A percentile compares a stretch with the other conserved stretches of the same genome.
Conservation (phyloP, 2,797 vertebrate species). For the Sebastolobus alascanus region DNA sequence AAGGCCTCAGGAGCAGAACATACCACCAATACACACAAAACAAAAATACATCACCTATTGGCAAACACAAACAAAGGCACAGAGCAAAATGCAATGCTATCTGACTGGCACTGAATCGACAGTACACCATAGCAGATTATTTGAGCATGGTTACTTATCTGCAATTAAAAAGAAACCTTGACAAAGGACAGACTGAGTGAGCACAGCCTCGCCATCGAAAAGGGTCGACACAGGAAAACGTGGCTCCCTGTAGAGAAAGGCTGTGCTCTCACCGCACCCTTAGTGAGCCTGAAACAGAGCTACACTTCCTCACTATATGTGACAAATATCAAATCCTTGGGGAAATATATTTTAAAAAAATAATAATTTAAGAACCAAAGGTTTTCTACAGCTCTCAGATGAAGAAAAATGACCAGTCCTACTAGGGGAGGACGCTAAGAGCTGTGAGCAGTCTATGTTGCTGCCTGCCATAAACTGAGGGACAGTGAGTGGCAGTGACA, state of each 20-base stretch:
- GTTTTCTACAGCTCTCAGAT: background rate
- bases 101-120: background rate
- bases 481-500: background rate
- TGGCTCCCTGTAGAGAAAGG: background rate
- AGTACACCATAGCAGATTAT: background rate
- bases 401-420: background rate
- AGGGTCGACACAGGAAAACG: background rate
- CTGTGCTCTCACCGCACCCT: background rate
- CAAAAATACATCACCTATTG: too few species aligned
- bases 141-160: background rate
- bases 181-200: background rate
- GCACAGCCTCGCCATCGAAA: background rate
- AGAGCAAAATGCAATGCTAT: background rate
- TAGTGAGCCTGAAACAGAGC: background rate
- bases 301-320: background rate
- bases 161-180: background rate
- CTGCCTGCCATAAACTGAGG: background rate
- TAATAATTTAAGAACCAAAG: background rate
- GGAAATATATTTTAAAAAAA: background rate
- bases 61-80: background rate
- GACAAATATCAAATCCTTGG: background rate
- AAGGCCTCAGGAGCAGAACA: background rate
- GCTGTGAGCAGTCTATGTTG: too few species aligned
- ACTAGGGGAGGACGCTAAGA: too few species aligned
- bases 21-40: background rate